Percentiles rank a stretch among this genome's conserved stretches.
Evolutionary conservation across 2,888 invertebrate genomes (phyloP).

Genomic region (Syrphus vitripennis): DNA sequence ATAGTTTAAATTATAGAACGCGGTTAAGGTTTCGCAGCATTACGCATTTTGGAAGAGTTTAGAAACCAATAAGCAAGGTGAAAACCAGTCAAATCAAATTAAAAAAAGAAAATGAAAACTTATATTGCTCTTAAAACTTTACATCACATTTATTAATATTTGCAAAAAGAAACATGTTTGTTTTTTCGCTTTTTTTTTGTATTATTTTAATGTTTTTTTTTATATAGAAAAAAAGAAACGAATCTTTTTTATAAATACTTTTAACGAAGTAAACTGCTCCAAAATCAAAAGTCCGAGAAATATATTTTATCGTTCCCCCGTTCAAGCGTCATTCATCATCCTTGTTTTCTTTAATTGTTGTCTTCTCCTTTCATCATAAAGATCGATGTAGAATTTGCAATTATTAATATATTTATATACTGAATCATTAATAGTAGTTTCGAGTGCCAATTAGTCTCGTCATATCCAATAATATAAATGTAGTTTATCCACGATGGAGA

Average conservation of each 20-base stretch:
- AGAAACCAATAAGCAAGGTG: not conserved
- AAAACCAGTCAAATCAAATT: not conserved
- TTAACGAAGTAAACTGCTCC: conserved; percentile 60
- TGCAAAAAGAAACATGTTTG: conserved; percentile 69
- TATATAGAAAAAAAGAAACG: conserved; percentile 58
- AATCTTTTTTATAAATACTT: conserved; percentile 63
- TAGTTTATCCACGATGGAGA: not conserved
- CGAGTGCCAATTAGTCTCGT: not conserved
- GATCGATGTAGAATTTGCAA: conserved; percentile 27
- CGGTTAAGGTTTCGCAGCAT: too few relatives aligned
- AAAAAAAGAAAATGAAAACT: conserved; percentile 25
- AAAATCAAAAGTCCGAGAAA: conserved; percentile 24
- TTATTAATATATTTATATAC: conserved; percentile 26
- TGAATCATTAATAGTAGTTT: conserved; percentile 22
- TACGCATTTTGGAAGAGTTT: too few relatives aligned
- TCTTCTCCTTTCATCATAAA: not conserved
- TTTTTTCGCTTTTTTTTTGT: conserved; percentile 55
- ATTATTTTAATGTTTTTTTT: conserved; percentile 42
- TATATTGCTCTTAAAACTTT: conserved; percentile 67
- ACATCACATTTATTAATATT: conserved; percentile 72
- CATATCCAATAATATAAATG: conserved; percentile 15
- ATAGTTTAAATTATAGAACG: too few relatives aligned
- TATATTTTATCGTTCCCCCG: not conserved
- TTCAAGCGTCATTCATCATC: not conserved
- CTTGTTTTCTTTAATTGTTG: not conserved